phyloP scores from a whole-genome alignment of 2,797 vertebrate species.

The Gastrophryne carolinensis region DNA sequence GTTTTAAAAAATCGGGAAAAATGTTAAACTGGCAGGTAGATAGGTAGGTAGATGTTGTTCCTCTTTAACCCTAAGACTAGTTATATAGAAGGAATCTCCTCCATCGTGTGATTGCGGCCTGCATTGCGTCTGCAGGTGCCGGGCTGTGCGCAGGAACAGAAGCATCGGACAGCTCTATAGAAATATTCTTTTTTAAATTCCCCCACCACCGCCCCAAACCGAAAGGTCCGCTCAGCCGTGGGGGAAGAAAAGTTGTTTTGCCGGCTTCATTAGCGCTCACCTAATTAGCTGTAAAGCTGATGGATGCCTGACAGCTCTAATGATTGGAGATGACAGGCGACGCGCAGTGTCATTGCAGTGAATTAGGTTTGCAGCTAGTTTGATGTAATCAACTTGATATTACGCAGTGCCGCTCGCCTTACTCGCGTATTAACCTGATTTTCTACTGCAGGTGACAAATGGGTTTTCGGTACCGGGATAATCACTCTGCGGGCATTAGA shows the following conservation, averaged over 20 bases:
- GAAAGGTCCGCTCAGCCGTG: slow-evolving; percentile 89
- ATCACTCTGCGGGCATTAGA: slow-evolving; percentile 88
- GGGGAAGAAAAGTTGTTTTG: slow-evolving; percentile 95
- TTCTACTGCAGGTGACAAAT: slow-evolving; percentile 91
- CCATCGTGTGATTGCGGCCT: too few species aligned
- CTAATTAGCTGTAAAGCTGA: slow-evolving; percentile 99
- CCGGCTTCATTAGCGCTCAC: slow-evolving; percentile 99
- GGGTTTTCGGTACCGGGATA: slow-evolving; percentile 88
- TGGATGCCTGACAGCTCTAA: slow-evolving; percentile 98
- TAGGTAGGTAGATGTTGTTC: too few species aligned
- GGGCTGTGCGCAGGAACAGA: too few species aligned
- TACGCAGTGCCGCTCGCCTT: slow-evolving; percentile 96
- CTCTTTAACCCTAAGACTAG: too few species aligned
- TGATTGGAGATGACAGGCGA: slow-evolving; percentile 99
- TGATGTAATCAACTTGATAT: slow-evolving; percentile 99
- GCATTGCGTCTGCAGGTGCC: too few species aligned
- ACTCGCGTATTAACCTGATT: slow-evolving; percentile 98
- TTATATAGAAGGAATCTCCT: too few species aligned
- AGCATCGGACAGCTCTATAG: too few species aligned
- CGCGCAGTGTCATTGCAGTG: slow-evolving; percentile 93
- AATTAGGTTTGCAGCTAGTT: slow-evolving; percentile 97
- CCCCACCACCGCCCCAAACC: slow-evolving; percentile 70
- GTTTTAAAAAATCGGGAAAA: too few species aligned
- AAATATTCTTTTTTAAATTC: slow-evolving; percentile 40
- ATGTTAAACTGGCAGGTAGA: too few species aligned